Conservation (phyloP, 2,113 vertebrate species). For the Perca flavescens region DNA sequence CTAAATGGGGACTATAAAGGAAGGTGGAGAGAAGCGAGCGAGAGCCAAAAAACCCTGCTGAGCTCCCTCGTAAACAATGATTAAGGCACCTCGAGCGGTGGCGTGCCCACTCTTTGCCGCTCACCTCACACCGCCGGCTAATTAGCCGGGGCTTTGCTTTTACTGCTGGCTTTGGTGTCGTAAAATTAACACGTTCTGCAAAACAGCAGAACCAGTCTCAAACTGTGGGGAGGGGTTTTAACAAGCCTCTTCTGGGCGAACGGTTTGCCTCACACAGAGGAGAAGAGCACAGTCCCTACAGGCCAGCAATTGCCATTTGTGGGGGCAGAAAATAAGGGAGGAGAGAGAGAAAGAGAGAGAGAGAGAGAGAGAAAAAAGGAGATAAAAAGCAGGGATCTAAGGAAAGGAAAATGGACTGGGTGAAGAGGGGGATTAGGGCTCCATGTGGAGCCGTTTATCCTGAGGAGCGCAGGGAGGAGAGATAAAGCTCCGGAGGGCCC, state of each 20-base stretch:
- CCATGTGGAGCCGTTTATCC: slow-evolving; percentile 85
- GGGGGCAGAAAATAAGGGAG: slow-evolving; percentile 1
- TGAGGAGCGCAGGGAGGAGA: slow-evolving; percentile 78
- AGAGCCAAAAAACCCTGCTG: slow-evolving; percentile 71
- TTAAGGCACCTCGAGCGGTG: slow-evolving; percentile 76
- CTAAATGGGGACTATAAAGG: slow-evolving; percentile 51
- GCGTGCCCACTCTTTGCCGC: slow-evolving; percentile 73
- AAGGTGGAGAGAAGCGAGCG: slow-evolving; percentile 60
- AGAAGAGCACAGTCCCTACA: slow-evolving; percentile 56
- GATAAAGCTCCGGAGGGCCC: slow-evolving; percentile 81
- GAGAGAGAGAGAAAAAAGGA: slow-evolving; percentile 1
- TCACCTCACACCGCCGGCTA: slow-evolving; percentile 76
- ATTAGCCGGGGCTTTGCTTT: slow-evolving; percentile 81
- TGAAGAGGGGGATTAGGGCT: slow-evolving; percentile 80
- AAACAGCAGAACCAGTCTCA: slow-evolving; percentile 70
- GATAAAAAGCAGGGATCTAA: slow-evolving; percentile 36
- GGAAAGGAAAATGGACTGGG: slow-evolving; percentile 41
- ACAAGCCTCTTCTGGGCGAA: slow-evolving; percentile 76
- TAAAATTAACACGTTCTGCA: slow-evolving; percentile 85
- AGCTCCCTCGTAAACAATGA: slow-evolving; percentile 79
- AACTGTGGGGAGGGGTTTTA: slow-evolving; percentile 72
- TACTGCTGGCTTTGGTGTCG: slow-evolving; percentile 76
- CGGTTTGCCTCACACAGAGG: slow-evolving; percentile 61
- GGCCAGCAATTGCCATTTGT: slow-evolving; percentile 66
- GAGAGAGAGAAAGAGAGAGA: neutral